Base-by-base conservation (phyloP, 2,797 vertebrate genomes). In the Darevskia mixta region DNA sequence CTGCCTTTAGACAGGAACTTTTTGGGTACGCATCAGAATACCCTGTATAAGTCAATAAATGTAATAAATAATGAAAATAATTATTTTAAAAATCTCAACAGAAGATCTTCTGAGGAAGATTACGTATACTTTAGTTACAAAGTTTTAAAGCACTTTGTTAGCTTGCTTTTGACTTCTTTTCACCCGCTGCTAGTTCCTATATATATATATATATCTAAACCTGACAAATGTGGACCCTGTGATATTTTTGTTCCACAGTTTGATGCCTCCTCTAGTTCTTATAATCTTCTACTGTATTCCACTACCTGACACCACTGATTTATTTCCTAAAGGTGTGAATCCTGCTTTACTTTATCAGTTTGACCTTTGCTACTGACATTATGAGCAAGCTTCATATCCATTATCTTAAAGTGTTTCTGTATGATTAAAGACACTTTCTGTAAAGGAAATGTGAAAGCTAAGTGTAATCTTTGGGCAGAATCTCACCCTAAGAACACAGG, bases 221-320 rank as follows among this genome's bases (percentile, higher is more conserved):
- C 67, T 25, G 7, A 88, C 71, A 86, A 80, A 91, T 55, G 35
- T 49, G 61, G 84, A 23, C 32, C 45, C 9, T 10, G 27, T 41
- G 58, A 64, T 86, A 86, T 86, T 73, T 89, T 88, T 82, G 43
- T 72, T 91, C 2, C 89, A 1, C 64, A 18, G 15, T 91, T 89
- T 93, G 72, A 85, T 87, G 85, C 92, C 23, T 89, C 25, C 75
- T 79, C n/a, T 91, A 69, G 78, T 72, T 81, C 87, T 87, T 92
- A 35, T 11, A 78, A 38, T 17, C 25, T 93, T 91, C 71, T 91
- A 41, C 38, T 41, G 38, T 41, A 23, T 86, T 83, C 73, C 88
- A 83, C 11, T 41, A 90, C 88, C 90, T 93, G 90, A 92, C 87
- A 91, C 88, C 75, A 87, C 90, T 92, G 91, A 91, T 80, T 91